Base-by-base conservation (phyloP, 92 coral and sea anemone species). In the Parazoanthus darwini region DNA sequence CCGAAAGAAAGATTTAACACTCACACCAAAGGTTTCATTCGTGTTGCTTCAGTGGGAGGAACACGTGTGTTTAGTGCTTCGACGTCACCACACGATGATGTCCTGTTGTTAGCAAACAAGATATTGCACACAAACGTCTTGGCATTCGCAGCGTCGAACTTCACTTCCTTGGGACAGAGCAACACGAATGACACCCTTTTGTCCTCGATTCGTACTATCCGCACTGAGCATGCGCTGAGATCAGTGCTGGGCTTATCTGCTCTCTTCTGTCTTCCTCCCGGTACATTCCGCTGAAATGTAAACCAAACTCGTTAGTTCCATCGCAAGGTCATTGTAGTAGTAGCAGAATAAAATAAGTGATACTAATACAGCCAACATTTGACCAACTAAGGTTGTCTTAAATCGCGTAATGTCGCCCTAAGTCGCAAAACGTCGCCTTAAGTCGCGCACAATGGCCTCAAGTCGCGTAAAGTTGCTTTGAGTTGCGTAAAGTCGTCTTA, bases 21-120 rank as follows among this genome's bases (percentile, higher is more conserved):
- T 82, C 43, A 82, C 86, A 18, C 56, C 44, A 82, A 82, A 65
- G 86, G 75, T 20, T 82, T 44, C 44, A 25, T 10, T 8, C 75
- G 39, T 36, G 86, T 3, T 26, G 33, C 42, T 72, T 29, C 23
- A 36, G 77, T 72, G 0, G 86, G 74, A 16, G 86, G 77, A 2
- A 46, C 5, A 5, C 77, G 86, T 7, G 86, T 82, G 76, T 46
- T 67, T 13, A 23, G 33, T 8, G 38, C 76, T 5, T 68, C 36
- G 25, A 82, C 29, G 23, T 43, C 75, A 38, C 86, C 86, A 66
- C 86, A 82, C 2, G 86, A 82, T 7, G 77, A 36, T 44, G 86
- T 82, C 77, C 37, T 66, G 74, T 68, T 43, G 4, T 66, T 42
- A 8, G 56, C 73, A 82, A 82, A 82, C 76, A 82, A 56, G 54